phyloP scores from a whole-genome alignment of 1,140 invertebrate species.

The Zaprionus camerounensis region DNA sequence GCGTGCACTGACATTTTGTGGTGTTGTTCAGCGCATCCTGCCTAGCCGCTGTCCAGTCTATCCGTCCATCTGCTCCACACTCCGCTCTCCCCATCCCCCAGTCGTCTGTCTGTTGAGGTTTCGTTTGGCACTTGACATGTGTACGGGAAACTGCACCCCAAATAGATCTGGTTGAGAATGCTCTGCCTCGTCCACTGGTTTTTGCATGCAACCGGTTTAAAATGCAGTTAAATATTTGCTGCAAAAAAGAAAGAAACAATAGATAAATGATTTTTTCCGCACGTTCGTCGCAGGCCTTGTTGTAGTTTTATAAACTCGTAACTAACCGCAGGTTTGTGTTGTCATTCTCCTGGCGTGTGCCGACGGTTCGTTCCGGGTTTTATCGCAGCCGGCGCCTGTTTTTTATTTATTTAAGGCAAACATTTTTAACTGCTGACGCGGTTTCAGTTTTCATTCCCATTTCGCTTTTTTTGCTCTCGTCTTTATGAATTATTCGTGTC shows the following conservation, averaged over 20 bases:
- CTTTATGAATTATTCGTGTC: slow-evolving; percentile 77
- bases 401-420: slow-evolving; percentile 65
- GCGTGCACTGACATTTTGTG: slow-evolving; percentile 71
- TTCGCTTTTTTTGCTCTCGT: slow-evolving; percentile 6
- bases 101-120: slow-evolving; percentile 64
- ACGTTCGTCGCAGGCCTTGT: slow-evolving; percentile 26
- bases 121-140: slow-evolving; percentile 81
- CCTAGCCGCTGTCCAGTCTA: slow-evolving; percentile 39
- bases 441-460: slow-evolving; percentile 50
- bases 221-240: slow-evolving; percentile 75
- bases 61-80: slow-evolving; percentile 25
- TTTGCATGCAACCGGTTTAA: slow-evolving; percentile 48
- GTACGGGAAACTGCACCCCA: slow-evolving; percentile 46
- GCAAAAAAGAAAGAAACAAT: slow-evolving; percentile 3
- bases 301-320: slow-evolving; percentile 78
- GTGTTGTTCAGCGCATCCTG: slow-evolving; percentile 48
- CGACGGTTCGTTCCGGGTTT: slow-evolving; percentile 26
- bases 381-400: slow-evolving; percentile 48
- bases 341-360: slow-evolving; percentile 34
- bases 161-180: slow-evolving; percentile 22
- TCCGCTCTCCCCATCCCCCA: background rate
- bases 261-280: slow-evolving; percentile 47
- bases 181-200: background rate
- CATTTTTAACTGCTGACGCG: slow-evolving; percentile 80
- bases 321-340: slow-evolving; percentile 80